Percentiles rank a stretch among this genome's conserved stretches.
Conservation (phyloP, 2,113 vertebrate species). For the Accipiter virgatus region DNA sequence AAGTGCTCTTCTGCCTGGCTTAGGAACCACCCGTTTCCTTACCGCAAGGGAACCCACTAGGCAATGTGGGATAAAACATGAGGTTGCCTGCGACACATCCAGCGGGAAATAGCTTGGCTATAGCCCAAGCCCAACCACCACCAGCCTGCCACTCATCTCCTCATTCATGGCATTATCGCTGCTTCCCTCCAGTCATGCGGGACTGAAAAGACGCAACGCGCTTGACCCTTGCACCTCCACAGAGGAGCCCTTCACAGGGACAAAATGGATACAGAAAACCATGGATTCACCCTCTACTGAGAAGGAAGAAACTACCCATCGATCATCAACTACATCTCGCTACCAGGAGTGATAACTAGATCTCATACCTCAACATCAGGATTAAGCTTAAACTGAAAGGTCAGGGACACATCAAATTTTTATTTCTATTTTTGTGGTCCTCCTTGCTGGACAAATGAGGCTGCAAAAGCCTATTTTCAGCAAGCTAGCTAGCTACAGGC, state of each 20-base stretch:
- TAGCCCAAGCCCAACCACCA: not conserved
- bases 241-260: rapidly evolving
- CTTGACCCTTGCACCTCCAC: not conserved
- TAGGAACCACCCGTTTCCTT: not conserved
- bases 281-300: not conserved
- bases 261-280: rapidly evolving
- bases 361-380: not conserved
- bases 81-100: not conserved
- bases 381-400: not conserved
- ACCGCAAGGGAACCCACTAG: rapidly evolving
- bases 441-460: not conserved
- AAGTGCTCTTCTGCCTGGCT: not conserved
- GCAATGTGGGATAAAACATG: rapidly evolving
- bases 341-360: not conserved
- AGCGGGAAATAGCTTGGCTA: rapidly evolving
- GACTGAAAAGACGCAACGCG: not conserved
- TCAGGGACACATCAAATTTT: not conserved
- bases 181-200: not conserved
- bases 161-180: not conserved
- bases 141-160: not conserved
- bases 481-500: not conserved
- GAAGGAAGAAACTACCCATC: not conserved
- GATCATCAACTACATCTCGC: not conserved
- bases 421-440: not conserved
- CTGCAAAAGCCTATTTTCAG: not conserved